phyloP scores from a whole-genome alignment of 2,888 invertebrate species.

The Plebejus anna region DNA sequence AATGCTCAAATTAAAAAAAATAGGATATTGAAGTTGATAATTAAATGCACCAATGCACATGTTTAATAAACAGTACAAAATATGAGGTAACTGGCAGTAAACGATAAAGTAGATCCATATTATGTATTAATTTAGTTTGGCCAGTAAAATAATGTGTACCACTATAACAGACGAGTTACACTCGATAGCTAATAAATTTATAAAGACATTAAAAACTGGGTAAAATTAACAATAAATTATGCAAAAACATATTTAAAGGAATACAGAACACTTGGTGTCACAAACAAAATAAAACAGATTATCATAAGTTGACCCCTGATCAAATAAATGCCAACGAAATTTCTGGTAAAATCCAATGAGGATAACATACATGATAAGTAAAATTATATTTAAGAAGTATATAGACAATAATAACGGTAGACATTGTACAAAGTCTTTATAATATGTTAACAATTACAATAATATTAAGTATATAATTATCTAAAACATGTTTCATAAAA shows the following conservation, averaged over 20 bases:
- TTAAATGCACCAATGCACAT: too few species aligned
- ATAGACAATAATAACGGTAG: slow-evolving; percentile 36
- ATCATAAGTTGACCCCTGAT: slow-evolving; percentile 59
- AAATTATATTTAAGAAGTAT: background rate
- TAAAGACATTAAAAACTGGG: slow-evolving; percentile 47
- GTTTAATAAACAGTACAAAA: background rate
- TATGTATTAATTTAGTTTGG: slow-evolving; percentile 18
- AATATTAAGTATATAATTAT: too few species aligned
- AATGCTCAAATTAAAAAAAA: too few species aligned
- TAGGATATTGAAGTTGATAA: too few species aligned
- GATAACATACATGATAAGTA: slow-evolving; percentile 41
- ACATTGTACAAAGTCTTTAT: slow-evolving; percentile 55
- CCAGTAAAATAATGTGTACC: slow-evolving; percentile 20
- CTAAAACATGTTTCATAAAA: slow-evolving; percentile 55
- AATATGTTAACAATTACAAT: slow-evolving; percentile 59
- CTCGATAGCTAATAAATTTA: slow-evolving; percentile 59
- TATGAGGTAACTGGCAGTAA: background rate
- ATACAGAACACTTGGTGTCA: slow-evolving; percentile 70
- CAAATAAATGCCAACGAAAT: slow-evolving; percentile 48
- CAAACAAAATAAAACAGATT: slow-evolving; percentile 49
- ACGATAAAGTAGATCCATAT: background rate
- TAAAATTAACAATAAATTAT: slow-evolving; percentile 57
- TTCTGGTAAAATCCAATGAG: slow-evolving; percentile 5
- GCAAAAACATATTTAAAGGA: slow-evolving; percentile 55
- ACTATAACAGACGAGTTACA: slow-evolving; percentile 57